Evolutionary conservation across 92 coral and sea anemone genomes (phyloP), one percentile per base, ranked within the genome.

Genomic region (Actinostola sp.): DNA sequence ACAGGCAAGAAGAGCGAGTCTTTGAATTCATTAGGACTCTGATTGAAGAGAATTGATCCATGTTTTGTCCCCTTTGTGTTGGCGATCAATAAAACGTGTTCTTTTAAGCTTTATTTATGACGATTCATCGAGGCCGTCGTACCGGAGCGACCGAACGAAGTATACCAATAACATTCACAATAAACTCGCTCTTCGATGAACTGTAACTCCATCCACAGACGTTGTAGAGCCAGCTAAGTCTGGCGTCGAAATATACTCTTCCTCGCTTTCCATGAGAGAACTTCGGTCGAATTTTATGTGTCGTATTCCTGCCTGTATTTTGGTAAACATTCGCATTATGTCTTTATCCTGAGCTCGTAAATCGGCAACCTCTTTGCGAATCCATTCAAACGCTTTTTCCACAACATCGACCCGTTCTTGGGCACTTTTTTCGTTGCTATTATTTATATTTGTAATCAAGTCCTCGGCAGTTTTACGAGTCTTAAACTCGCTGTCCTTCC

Each of bases 291-390:
- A 78, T 66, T 87, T 87, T n/a, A 90, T 80, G 66, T 87, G 88
- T 21, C 97, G 70, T 79, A 90, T 90, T 59, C 92, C 97, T 8
- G 97, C 92, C 74, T 90, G 97, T 35, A 90, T 87, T 56, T 81
- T 81, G 24, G 97, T 72, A 53, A 90, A 90, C 88, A 89, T 83
- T 32, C 97, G 38, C 97, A 90, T 90, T 1, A 90, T 90, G 39
- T 90, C 97, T 64, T 90, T 90, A 51, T 90, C 97, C 69, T 90
- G 97, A 24, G 92, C 92, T 4, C 97, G 83, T 36, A 90, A 73
- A 38, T 90, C 97, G 8, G 85, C 84, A 3, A 90, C 79, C 66
- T 90, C 92, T 57, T 90, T 80, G 7, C 90, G 85, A 52, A 90
- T 84, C 97, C 97, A 90, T 23, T 82, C 84, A 51, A 90, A 87